Conservation (phyloP, 2,797 vertebrate species). For the Semaprochilodus insignis region DNA sequence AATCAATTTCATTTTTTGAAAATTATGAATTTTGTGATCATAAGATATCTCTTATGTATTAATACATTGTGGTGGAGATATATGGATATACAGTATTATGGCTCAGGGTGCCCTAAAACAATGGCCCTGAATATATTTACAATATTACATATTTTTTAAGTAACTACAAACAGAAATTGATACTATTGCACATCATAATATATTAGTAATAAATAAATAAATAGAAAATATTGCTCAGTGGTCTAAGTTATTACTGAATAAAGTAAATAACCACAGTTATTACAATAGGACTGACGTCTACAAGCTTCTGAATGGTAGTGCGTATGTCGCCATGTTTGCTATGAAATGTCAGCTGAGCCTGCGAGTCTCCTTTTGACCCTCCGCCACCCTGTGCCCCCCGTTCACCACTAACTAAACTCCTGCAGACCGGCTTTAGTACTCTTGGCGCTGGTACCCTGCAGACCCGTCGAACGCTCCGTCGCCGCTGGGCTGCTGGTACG, state of each 20-base stretch:
- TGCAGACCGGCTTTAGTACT: conserved; percentile 73
- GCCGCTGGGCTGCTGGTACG: conserved; percentile 83
- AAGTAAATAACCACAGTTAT: not conserved
- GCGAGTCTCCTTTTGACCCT: not conserved
- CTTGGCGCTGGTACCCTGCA: conserved; percentile 92
- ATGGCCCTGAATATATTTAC: not conserved
- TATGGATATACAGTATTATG: not conserved
- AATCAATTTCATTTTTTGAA: no score
- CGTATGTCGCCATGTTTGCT: not conserved
- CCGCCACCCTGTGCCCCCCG: not conserved
- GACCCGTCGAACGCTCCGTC: conserved; percentile 84
- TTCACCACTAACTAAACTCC: not conserved
- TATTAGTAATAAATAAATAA: no score
- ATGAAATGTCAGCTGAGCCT: conserved; percentile 11
- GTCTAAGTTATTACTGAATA: not conserved
- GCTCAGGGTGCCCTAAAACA: not conserved
- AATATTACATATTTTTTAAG: not conserved
- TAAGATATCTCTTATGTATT: no score
- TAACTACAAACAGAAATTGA: not conserved
- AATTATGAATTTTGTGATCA: no score
- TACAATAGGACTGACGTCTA: not conserved
- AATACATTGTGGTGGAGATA: no score
- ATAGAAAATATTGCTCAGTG: not conserved
- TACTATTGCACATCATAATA: no score
- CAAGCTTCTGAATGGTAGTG: not conserved